These are phyloP conservation scores for Lipophrys pholis DNA, from an alignment of 2,113 vertebrate species.

Conservation along the genomic window DNA sequence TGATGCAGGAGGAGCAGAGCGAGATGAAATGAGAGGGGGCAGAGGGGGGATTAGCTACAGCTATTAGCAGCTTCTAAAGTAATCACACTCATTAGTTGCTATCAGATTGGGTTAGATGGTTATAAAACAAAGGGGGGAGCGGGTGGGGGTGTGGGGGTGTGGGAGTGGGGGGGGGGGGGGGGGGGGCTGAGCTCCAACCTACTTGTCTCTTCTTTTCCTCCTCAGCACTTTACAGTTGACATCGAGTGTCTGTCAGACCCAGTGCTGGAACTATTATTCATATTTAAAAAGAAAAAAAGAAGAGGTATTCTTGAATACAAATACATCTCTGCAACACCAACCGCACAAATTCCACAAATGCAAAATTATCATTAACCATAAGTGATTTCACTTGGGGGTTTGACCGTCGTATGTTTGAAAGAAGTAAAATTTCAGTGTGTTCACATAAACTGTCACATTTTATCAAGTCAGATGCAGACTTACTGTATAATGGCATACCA, in stretches of 20 bases:
- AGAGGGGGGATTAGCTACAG: slow-evolving; percentile 70
- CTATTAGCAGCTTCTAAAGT: slow-evolving; percentile 77
- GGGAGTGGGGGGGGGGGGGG: background rate
- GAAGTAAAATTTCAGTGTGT: no score
- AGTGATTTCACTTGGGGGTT: no score
- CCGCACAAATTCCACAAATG: background rate
- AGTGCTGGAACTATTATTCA: background rate
- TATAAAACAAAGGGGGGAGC: slow-evolving; percentile 54
- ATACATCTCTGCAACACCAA: background rate
- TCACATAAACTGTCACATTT: no score
- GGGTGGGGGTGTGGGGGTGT: background rate
- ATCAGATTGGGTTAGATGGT: slow-evolving; percentile 76
- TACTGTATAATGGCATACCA: no score
- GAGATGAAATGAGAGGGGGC: slow-evolving; percentile 71
- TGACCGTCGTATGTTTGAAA: no score
- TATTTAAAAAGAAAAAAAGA: background rate
- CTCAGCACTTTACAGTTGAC: slow-evolving; percentile 8
- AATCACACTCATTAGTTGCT: slow-evolving; percentile 79
- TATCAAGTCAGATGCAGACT: no score
- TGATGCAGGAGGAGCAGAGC: slow-evolving; percentile 53
- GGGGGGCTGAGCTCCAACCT: slow-evolving; percentile 4
- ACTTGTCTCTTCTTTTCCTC: slow-evolving; percentile 7
- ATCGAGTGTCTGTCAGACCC: background rate
- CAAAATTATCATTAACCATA: no score
- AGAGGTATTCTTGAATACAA: background rate